Percentiles rank a stretch among this genome's conserved stretches.
These are phyloP conservation scores for Notodonta ziczac DNA, from an alignment of 2,888 invertebrate species.

Conservation along the genomic window DNA sequence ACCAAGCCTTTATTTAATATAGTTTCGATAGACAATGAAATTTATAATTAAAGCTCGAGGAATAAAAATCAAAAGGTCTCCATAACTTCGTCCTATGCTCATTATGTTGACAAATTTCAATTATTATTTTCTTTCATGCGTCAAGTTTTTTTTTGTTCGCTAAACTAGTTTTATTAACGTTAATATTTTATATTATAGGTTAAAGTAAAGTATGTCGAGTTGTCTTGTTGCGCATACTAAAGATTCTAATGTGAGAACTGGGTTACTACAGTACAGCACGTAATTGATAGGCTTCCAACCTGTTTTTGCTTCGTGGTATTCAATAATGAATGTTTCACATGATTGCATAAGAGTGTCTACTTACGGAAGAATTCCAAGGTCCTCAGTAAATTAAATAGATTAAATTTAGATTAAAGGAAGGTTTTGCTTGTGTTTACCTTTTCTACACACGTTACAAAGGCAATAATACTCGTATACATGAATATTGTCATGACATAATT, in stretches of 20 bases:
- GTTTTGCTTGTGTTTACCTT: not conserved
- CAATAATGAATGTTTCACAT: slow-evolving; percentile 2
- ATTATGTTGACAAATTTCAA: not conserved
- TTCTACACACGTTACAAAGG: too few relatives aligned
- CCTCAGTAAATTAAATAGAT: not conserved
- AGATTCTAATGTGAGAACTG: slow-evolving; percentile 5
- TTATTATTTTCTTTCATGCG: too few relatives aligned
- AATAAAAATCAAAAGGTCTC: not conserved
- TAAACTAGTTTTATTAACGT: not conserved
- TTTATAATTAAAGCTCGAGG: too few relatives aligned
- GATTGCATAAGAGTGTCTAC: slow-evolving; percentile 1
- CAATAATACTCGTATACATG: too few relatives aligned
- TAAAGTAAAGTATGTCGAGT: not conserved
- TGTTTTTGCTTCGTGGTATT: not conserved
- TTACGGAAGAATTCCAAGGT: not conserved
- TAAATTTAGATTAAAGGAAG: not conserved
- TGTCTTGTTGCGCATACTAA: not conserved
- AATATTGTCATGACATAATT: too few relatives aligned
- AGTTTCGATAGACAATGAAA: too few relatives aligned
- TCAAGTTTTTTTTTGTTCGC: too few relatives aligned
- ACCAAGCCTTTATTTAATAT: too few relatives aligned
- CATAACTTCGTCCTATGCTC: not conserved
- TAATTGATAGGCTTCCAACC: slow-evolving; percentile 5
- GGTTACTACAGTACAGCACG: slow-evolving; percentile 2
- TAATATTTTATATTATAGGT: not conserved